Conservation (phyloP, 2,888 invertebrate species). For the Lysandra coridon region DNA sequence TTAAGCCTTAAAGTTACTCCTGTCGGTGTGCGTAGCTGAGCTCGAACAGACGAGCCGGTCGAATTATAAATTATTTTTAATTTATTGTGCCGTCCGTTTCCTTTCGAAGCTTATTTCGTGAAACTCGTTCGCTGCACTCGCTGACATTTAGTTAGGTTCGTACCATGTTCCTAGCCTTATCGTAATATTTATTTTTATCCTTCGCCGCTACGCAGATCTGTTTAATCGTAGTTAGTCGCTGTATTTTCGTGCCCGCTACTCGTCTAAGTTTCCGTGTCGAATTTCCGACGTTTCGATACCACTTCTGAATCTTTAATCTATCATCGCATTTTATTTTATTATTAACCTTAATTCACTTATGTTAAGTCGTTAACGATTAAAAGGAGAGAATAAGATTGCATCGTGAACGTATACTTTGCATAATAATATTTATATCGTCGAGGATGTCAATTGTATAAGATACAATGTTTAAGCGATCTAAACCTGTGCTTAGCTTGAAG, state of each 20-base stretch:
- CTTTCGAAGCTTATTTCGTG: constrained; percentile 33
- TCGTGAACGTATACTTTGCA: constrained; percentile 69
- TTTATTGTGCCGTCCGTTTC: constrained; percentile 66
- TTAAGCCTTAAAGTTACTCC: constrained; percentile 58
- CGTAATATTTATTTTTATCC: constrained; percentile 58
- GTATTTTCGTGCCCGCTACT: constrained; percentile 36
- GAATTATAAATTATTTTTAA: constrained; percentile 42
- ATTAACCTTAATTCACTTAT: constrained; percentile 46
- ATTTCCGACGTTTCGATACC: constrained; percentile 44
- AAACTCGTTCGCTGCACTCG: constrained; percentile 38
- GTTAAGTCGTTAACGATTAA: constrained; percentile 70
- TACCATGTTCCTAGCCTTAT: constrained; percentile 62
- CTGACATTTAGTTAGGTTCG: constrained; percentile 50
- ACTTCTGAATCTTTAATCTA: constrained; percentile 34
- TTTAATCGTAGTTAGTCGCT: constrained; percentile 35
- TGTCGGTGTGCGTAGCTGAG: constrained; percentile 43
- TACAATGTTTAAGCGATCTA: constrained; percentile 64
- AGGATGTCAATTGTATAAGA: constrained; percentile 74
- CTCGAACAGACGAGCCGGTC: constrained; percentile 33
- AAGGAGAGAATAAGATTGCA: constrained; percentile 80
- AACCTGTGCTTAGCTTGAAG: constrained; percentile 59
- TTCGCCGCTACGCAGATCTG: constrained; percentile 38
- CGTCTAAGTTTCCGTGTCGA: constrained; percentile 55
- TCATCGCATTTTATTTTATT: constrained; percentile 42
- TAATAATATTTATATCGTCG: constrained; percentile 53